These are phyloP conservation scores for Pelobates cultripes DNA, from an alignment of 2,797 vertebrate genomes.

Conservation along the genomic window DNA sequence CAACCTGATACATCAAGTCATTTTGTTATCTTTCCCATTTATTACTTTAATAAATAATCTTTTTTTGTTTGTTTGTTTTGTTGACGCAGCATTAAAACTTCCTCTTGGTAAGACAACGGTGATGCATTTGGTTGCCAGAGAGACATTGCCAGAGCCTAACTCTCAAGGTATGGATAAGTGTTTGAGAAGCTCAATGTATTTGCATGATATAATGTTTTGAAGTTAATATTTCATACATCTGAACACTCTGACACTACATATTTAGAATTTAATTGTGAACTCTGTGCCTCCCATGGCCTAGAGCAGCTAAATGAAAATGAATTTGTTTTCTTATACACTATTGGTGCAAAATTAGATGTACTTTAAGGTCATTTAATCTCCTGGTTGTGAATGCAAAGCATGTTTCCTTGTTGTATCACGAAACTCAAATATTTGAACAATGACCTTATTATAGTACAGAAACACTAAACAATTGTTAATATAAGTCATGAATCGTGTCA, in stretches of 20 bases:
- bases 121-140: conserved; percentile 99
- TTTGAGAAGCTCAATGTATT: too few species aligned
- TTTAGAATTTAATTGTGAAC: too few species aligned
- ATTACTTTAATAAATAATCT: too few species aligned
- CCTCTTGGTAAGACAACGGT: conserved; percentile 97
- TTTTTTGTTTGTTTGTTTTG: too few species aligned
- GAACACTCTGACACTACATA: too few species aligned
- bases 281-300: too few species aligned
- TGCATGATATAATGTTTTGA: too few species aligned
- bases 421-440: conserved; percentile 14
- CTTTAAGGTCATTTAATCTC: neutral
- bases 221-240: too few species aligned
- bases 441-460: conserved; percentile 1
- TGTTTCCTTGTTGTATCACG: neutral
- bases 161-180: conserved; percentile 87
- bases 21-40: too few species aligned
- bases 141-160: conserved; percentile 97
- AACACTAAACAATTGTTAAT: conserved; percentile 17
- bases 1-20: too few species aligned
- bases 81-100: conserved; percentile 88
- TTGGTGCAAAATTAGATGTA: neutral
- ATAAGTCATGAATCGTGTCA: conserved; percentile 12
- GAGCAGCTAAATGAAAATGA: too few species aligned
- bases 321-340: too few species aligned
- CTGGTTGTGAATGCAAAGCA: neutral